phyloP scores from a whole-genome alignment of 1,140 invertebrate genomes.

The Drosophila equinoxialis region DNA sequence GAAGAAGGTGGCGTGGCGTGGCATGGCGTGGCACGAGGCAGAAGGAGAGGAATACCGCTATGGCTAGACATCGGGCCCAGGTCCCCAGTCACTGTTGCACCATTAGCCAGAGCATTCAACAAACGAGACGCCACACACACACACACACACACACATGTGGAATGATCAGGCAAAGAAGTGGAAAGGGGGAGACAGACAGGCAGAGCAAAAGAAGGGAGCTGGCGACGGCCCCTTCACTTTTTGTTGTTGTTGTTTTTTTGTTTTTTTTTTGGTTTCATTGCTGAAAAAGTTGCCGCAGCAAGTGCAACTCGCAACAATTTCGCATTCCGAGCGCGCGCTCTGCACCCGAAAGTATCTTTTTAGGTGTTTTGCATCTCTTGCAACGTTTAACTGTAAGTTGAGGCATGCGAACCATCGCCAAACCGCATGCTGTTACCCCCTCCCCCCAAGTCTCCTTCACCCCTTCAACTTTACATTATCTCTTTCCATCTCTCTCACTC shows the following conservation, averaged over 20 bases:
- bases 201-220: constrained; percentile 38
- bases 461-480: neutral
- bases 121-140: constrained; percentile 59
- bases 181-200: constrained; percentile 2
- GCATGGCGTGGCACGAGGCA: neutral
- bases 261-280: constrained; percentile 34
- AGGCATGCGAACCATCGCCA: constrained; percentile 49
- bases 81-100: constrained; percentile 44
- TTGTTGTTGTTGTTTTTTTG: constrained; percentile 44
- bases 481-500: constrained; percentile 13
- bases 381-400: constrained; percentile 75
- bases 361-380: constrained; percentile 72
- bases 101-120: constrained; percentile 61
- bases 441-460: neutral
- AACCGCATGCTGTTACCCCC: neutral
- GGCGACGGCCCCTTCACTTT: constrained; percentile 74
- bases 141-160: constrained; percentile 40
- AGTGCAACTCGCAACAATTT: constrained; percentile 69
- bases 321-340: constrained; percentile 70
- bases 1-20: no score
- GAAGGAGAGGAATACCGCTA: constrained; percentile 62
- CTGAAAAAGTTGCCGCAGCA: constrained; percentile 74
- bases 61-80: constrained; percentile 62
- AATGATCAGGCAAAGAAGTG: constrained; percentile 30
- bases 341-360: constrained; percentile 62